Evolutionary conservation across 2,113 vertebrate species (phyloP), one percentile per base, ranked within the genome.

Genomic region (Calidris pugnax): DNA sequence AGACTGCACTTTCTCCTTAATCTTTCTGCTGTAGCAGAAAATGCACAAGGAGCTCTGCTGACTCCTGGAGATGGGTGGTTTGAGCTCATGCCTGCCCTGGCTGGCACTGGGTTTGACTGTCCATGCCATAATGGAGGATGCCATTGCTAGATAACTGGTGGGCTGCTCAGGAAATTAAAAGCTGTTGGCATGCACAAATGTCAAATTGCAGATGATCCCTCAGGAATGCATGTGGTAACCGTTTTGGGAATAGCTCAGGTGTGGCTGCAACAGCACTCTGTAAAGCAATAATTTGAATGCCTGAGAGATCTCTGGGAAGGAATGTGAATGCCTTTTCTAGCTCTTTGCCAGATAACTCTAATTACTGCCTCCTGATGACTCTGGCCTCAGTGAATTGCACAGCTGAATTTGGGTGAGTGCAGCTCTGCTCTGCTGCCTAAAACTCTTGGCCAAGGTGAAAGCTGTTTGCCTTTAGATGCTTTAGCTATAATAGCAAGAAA

Each of bases 201-300:
- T 63, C 7, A 22, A 12, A 75, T 59, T 48, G 78, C 7, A 11
- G 45, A 59, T 67, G 84, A 76, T 87, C 33, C 73, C 86, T 90
- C 57, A 68, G 88, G 92, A 95, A 92, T 94, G 76, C n/a, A 1
- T 88, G 73, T 7, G 24, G 73, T 87, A 85, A 56, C 73, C 9
- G 7, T 55, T 90, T 66, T 23, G 53, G 87, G 66, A 85, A 89
- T 62, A 72, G 87, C 53, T 91, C 91, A 96, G 95, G 96, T 94
- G 94, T 82, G 95, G 94, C 89, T 23, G 7, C 59, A 66, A 1
- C 0, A 48, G 0, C 22, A 68, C 14, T 45, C 24, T 85, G 81
- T 57, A 62, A 76, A 80, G 74, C 74, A 87, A 3, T 80, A 77
- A 79, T 94, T 66, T 83, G 90, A 79, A 94, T 96, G 95, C 91